Percentiles rank a stretch among this genome's conserved stretches.
These are phyloP conservation scores for Onychostruthus taczanowskii DNA, from an alignment of 2,113 vertebrate species.

Conservation along the genomic window DNA sequence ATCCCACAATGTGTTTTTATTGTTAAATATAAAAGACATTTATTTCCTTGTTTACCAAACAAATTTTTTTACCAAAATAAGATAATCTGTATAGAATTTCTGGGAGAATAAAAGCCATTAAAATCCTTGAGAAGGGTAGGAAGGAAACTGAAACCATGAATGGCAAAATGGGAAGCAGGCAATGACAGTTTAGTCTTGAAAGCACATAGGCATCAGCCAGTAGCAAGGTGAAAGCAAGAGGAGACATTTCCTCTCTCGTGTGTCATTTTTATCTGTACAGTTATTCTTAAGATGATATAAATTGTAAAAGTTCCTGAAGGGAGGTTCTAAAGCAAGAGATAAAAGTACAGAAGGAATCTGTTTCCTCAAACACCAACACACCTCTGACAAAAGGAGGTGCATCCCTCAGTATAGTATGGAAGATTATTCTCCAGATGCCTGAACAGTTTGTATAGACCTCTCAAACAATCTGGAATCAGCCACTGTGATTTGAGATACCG, in stretches of 20 bases:
- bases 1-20: neutral
- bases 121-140: neutral
- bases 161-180: neutral
- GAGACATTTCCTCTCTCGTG: neutral
- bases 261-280: neutral
- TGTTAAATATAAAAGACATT: neutral
- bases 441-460: rapidly evolving
- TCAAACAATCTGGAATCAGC: neutral
- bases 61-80: neutral
- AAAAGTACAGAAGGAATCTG: neutral
- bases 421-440: neutral
- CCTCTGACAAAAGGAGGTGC: neutral
- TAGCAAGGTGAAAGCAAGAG: neutral
- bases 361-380: neutral
- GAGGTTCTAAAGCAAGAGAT: neutral
- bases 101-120: neutral
- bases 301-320: neutral
- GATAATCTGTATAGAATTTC: neutral
- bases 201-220: neutral
- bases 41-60: neutral
- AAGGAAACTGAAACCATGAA: neutral
- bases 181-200: neutral
- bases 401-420: neutral
- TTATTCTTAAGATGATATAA: neutral
- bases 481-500: neutral